Base-by-base conservation (phyloP, 1,140 invertebrate species). In the Tetramorium alpestre region DNA sequence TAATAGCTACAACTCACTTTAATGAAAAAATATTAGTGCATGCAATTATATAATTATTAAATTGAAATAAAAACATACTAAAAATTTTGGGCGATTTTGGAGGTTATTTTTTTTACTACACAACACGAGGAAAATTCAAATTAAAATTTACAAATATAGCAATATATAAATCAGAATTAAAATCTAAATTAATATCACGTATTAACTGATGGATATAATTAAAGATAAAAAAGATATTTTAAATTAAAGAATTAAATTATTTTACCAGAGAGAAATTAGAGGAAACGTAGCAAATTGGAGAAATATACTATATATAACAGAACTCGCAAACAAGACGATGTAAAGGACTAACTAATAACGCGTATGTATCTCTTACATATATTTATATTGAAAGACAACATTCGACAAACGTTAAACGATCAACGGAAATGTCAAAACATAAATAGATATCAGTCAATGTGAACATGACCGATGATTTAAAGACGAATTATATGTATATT, bases 371-470 rank as follows among this genome's bases (percentile, higher is more conserved):
- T 44, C 7, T 18, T 25, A 22, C 8, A 16, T 47, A 8, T 41
- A 47, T 8, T 38, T 47, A 8, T 41, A 47, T 8, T 38, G 54
- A 44, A 75, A 60, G 16, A 25, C 33, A 58, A 58, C 7, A 44
- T 10, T 75, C 22, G 33, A 33, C 33, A 33, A 33, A 33, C 33
- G 54, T 58, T 41, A 75, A 73, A 56, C 10, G 2, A 13, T 56
- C 51, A 73, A 41, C 11, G 8, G 2, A 38, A 11, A 22, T 54
- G n/a, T 58, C 33, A 75, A 58, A 58, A 75, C 33, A 69, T 25
- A 69, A 69, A 65, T 65, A 73, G 8, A 41, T 73, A 73, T 13
- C 3, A 16, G 10, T 56, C n/a, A 8, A 75, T 58, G 65, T 69
- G 58, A 33, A 33, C n/a, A 75, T 58, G 72, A 75, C n/a, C 33